A percentile compares a stretch with the other conserved stretches of the same genome.
Conservation (phyloP, 2,888 invertebrate genomes). For the Phasia obesa region DNA sequence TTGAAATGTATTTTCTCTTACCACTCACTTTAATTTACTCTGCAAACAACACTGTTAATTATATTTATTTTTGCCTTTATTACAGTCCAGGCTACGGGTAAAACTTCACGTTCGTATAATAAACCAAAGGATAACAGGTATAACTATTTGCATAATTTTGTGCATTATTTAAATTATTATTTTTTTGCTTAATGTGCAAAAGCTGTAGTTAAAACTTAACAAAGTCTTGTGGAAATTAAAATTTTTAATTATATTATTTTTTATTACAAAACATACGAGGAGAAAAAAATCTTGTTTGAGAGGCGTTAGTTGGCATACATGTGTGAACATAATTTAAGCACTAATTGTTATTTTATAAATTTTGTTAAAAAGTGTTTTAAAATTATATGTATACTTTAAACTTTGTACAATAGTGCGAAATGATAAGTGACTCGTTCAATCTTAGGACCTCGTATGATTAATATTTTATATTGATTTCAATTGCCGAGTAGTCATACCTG, state of each 20-base stretch:
- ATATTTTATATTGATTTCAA: too few relatives aligned
- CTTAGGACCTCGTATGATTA: too few relatives aligned
- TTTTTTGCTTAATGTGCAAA: slow-evolving; percentile 75
- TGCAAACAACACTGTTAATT: slow-evolving; percentile 28
- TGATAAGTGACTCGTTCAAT: too few relatives aligned
- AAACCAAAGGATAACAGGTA: not conserved
- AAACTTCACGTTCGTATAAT: not conserved
- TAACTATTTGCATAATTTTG: slow-evolving; percentile 49
- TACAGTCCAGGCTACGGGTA: not conserved
- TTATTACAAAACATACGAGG: not conserved
- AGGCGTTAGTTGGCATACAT: not conserved
- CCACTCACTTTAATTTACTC: not conserved
- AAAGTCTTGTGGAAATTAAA: slow-evolving; percentile 41
- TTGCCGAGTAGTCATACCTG: too few relatives aligned
- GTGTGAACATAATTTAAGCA: not conserved
- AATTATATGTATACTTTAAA: too few relatives aligned
- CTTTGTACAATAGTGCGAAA: too few relatives aligned
- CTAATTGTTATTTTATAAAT: too few relatives aligned
- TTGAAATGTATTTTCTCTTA: too few relatives aligned
- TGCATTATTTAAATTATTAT: slow-evolving; percentile 6
- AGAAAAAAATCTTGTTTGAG: not conserved
- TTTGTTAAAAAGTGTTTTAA: too few relatives aligned
- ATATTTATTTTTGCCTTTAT: slow-evolving; percentile 25
- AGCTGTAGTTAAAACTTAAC: slow-evolving; percentile 55
- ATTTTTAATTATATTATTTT: slow-evolving; percentile 22